Evolutionary conservation across 2,888 invertebrate species (phyloP).

Genomic region (Mesopsocus fuscifrons): DNA sequence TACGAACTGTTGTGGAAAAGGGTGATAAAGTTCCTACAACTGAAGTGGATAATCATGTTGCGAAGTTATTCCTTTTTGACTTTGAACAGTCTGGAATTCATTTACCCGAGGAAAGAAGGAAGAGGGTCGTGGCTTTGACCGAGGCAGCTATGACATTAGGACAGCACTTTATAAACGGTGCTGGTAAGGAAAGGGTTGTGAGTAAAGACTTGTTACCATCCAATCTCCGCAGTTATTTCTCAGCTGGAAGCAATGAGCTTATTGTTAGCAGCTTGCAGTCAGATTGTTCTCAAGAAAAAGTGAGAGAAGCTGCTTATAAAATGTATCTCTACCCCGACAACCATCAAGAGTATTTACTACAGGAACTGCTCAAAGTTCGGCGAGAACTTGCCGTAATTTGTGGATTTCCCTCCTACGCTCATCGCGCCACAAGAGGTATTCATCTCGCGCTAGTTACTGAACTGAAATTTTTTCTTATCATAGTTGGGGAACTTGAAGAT

Average conservation of each 20-base stretch:
- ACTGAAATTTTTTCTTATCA: too few species aligned
- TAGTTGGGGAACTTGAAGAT: too few species aligned
- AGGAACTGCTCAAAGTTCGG: conserved; percentile 50
- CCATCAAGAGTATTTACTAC: conserved; percentile 54
- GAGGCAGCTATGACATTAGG: conserved; percentile 64
- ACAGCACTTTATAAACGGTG: conserved; percentile 62
- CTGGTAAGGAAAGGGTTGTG: conserved; percentile 47
- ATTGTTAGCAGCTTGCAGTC: conserved; percentile 65
- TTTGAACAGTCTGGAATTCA: conserved; percentile 98
- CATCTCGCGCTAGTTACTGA: too few species aligned
- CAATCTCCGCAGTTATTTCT: conserved; percentile 24
- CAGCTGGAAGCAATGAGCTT: conserved; percentile 48
- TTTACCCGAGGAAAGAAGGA: conserved; percentile 50
- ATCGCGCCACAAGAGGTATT: conserved; percentile 75
- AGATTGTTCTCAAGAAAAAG: conserved; percentile 56
- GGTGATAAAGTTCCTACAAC: conserved; percentile 47
- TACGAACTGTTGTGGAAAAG: conserved; percentile 46
- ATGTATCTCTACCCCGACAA: conserved; percentile 62
- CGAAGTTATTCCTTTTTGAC: conserved; percentile 80
- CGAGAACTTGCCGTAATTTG: conserved; percentile 67
- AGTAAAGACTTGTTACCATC: conserved; percentile 44
- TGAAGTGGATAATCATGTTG: conserved; percentile 67
- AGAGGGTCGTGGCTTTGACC: conserved; percentile 65
- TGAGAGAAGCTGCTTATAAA: conserved; percentile 75
- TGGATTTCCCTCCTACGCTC: conserved; percentile 76